Evolutionary conservation across 2,888 invertebrate species (phyloP).

Genomic region (Drosophila koepferae): DNA sequence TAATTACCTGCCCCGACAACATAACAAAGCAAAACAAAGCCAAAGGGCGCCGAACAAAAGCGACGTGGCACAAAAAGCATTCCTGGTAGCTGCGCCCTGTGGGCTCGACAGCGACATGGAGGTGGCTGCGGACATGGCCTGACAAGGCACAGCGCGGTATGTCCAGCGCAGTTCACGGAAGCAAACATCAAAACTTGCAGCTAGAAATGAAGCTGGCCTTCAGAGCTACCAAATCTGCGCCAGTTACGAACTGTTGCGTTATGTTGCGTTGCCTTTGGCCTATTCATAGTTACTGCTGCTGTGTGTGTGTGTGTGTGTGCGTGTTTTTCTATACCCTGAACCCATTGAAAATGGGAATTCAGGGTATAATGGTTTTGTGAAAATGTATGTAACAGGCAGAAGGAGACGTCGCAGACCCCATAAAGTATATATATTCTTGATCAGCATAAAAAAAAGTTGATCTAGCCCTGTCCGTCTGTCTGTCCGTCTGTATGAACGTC

Average conservation of each 20-base stretch:
- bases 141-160: constrained; percentile 12
- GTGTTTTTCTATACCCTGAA: too few relatives aligned
- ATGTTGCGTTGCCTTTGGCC: constrained; percentile 34
- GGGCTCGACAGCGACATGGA: constrained; percentile 8
- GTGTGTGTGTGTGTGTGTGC: too few relatives aligned
- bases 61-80: constrained; percentile 39
- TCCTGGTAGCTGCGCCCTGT: constrained; percentile 11
- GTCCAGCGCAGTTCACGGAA: constrained; percentile 46
- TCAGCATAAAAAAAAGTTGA: too few relatives aligned
- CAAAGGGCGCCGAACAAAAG: constrained; percentile 48
- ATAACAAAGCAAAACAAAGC: constrained; percentile 47
- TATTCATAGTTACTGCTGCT: constrained; percentile 36
- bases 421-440: too few relatives aligned
- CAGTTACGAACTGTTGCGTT: constrained; percentile 52
- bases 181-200: constrained; percentile 57
- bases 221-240: constrained; percentile 45
- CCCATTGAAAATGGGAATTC: too few relatives aligned
- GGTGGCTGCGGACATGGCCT: constrained; percentile 3
- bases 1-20: constrained; percentile 70
- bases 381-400: too few relatives aligned
- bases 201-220: constrained; percentile 46
- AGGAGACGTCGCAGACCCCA: too few relatives aligned
- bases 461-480: too few relatives aligned
- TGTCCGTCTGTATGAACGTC: too few relatives aligned
- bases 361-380: too few relatives aligned